A percentile compares a stretch with the other conserved stretches of the same genome.
Conservation (phyloP, 2,888 invertebrate species). For the Melanophora roralis region DNA sequence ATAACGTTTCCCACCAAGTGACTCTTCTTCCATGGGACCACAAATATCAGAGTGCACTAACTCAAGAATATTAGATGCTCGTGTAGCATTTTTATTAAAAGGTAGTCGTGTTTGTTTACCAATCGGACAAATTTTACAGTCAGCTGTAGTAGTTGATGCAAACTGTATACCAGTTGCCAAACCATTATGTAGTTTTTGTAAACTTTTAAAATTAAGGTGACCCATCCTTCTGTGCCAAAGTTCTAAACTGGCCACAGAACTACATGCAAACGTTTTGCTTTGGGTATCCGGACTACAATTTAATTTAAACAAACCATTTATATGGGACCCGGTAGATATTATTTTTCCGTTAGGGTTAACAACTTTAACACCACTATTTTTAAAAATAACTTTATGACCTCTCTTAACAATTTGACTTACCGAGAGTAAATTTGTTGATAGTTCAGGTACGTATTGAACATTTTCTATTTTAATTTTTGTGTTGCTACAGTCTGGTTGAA, state of each 20-base stretch:
- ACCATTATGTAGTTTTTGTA: conserved; percentile 28
- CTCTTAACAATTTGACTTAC: no score
- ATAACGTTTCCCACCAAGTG: conserved; percentile 54
- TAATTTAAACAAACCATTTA: conserved; percentile 28
- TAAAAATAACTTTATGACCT: conserved; percentile 37
- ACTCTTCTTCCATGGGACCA: conserved; percentile 71
- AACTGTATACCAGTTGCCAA: conserved; percentile 35
- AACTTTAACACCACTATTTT: conserved; percentile 17
- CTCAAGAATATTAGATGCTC: conserved; percentile 65
- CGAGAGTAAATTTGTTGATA: no score
- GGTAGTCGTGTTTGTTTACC: conserved; percentile 65
- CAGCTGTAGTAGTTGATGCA: conserved; percentile 37
- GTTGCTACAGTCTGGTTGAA: no score
- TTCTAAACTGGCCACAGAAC: neutral
- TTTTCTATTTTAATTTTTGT: no score
- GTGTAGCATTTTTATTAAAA: conserved; percentile 56
- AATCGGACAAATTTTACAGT: conserved; percentile 59
- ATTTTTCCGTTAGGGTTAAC: neutral
- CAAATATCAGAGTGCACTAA: conserved; percentile 72
- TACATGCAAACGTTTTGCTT: conserved; percentile 4
- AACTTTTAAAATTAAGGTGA: conserved; percentile 25
- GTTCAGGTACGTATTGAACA: no score
- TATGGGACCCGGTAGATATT: conserved; percentile 5
- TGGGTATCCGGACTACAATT: neutral
- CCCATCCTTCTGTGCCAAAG: conserved; percentile 41